phyloP scores from a whole-genome alignment of 2,888 invertebrate species.

The Arenicola marina region DNA sequence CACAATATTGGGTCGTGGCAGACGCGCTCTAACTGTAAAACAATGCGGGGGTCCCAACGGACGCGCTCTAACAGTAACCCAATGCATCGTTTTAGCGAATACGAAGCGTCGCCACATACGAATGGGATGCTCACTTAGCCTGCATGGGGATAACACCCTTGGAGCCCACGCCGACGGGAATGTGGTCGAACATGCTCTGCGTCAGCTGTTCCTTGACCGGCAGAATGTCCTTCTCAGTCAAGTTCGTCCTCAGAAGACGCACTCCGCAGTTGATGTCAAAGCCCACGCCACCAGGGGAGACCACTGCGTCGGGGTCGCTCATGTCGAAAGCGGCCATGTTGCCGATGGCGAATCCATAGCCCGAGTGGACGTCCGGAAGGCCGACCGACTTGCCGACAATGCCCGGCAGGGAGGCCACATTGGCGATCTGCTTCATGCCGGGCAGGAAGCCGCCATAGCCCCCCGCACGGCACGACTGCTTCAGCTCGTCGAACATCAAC shows the following conservation, averaged over 20 bases:
- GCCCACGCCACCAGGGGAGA: slow-evolving; percentile 96
- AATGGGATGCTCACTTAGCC: slow-evolving; percentile 67
- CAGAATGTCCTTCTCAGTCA: slow-evolving; percentile 72
- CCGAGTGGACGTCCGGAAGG: slow-evolving; percentile 95
- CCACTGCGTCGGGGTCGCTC: slow-evolving; percentile 86
- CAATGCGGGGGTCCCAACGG: too few relatives aligned
- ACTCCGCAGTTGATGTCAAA: slow-evolving; percentile 99
- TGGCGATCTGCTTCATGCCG: slow-evolving; percentile 98
- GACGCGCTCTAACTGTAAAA: too few relatives aligned
- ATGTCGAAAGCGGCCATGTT: slow-evolving; percentile 99
- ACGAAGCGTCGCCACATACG: too few relatives aligned
- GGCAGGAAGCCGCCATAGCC: slow-evolving; percentile 93
- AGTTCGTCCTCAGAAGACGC: slow-evolving; percentile 89
- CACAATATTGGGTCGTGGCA: too few relatives aligned
- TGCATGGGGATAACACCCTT: slow-evolving; percentile 99
- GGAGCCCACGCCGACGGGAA: slow-evolving; percentile 98
- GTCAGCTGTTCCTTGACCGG: slow-evolving; percentile 81
- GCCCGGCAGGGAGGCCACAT: slow-evolving; percentile 97
- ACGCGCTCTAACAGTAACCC: too few relatives aligned
- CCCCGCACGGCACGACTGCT: slow-evolving; percentile 86
- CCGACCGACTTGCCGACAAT: slow-evolving; percentile 82
- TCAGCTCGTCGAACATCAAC: slow-evolving; percentile 95
- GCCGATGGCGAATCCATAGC: slow-evolving; percentile 99
- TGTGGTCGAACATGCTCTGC: slow-evolving; percentile 97
- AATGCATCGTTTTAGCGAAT: too few relatives aligned